Evolutionary conservation across 2,797 vertebrate genomes (phyloP), one percentile per base, ranked within the genome.

Genomic region (Typhlichthys subterraneus): DNA sequence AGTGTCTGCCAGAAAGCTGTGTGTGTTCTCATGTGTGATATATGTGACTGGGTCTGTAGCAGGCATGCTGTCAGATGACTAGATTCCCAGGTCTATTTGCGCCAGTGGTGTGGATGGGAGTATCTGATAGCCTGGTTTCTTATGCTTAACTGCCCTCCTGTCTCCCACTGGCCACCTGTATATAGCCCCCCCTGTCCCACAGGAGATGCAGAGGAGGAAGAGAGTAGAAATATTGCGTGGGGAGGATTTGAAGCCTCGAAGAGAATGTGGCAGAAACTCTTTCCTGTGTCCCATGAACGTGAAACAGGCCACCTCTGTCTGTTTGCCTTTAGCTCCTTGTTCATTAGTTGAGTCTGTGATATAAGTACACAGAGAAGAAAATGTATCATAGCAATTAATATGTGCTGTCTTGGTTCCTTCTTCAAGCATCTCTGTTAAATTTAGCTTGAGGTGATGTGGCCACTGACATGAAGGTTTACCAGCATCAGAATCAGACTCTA

Each of bases 91-190:
- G 60, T 79, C 76, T 81, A 77, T 87, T 85, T 91, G 77, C 80
- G 70, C 77, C 79, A 70, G 77, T 76, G 63, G 70, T 87, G 82
- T 81, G 80, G 80, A 84, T 65, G 70, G 64, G 73, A 82, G 82
- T 88, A 91, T 92, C 86, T 87, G 81, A 87, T 91, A 73, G 77
- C 89, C 81, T 85, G 82, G 79, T 85, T 85, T 77, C 87, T 79
- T 85, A 87, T 89, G 90, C 88, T 77, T 90, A 81, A 81, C 82
- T 87, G 83, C 82, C 79, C 80, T 57, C 58, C 69, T 78, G 77
- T 78, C 74, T 87, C 84, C 87, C 84, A 85, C 77, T 85, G 84
- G 82, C 91, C 91, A 93, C 86, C 92, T 92, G 91, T 88, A 86
- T 84, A 76, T 70, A 60, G 64, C 69, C 72, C 23, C 23, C 23